Evolutionary conservation across 1,140 invertebrate genomes (phyloP), one percentile per base, ranked within the genome.

Genomic region (Augochlora pura): DNA sequence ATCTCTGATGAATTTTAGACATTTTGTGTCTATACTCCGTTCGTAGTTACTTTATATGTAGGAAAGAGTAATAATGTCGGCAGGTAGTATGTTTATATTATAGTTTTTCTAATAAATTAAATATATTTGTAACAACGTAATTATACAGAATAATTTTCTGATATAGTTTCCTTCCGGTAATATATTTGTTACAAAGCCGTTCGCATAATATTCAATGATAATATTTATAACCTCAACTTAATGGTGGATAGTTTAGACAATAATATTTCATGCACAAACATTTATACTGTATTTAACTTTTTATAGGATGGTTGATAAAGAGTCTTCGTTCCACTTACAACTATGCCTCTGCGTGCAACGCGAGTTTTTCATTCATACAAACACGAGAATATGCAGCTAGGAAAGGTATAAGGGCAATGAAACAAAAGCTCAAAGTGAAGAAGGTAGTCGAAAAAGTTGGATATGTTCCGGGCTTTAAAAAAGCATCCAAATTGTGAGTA

Each of bases 401-500:
- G 74, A 97, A 96, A 92, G 96, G 96, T 77, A 97, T 96, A 9
- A 94, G 96, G 82, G 96, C 96, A 77, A 96, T 95, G 86, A 94
- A 94, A 16, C 93, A 94, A 38, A 95, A 96, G 70, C 95, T 95
- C 66, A 96, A 96, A 91, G 94, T 96, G 54, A 96, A 96, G 90
- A 94, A 94, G 42, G 95, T 95, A 87, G 93, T 96, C 18, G 93
- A 95, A 88, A 96, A 96, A 94, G 92, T 95, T 68, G 94, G 94
- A 72, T 95, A 95, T 78, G 94, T 95, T 32, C 94, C 95, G 85
- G 91, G 94, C 86, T 92, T 93, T 69, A 94, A 93, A 81, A 91
- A 88, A 72, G 0, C 10, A 42, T 7, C 42, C 12, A 42, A 42
- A 12, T 10, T 12, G 42, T 46, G 77, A 89, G 86, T 84, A 52